A percentile compares a stretch with the other conserved stretches of the same genome.
phyloP scores from a whole-genome alignment of 2,888 invertebrate species.

The Rhagonycha lutea region DNA sequence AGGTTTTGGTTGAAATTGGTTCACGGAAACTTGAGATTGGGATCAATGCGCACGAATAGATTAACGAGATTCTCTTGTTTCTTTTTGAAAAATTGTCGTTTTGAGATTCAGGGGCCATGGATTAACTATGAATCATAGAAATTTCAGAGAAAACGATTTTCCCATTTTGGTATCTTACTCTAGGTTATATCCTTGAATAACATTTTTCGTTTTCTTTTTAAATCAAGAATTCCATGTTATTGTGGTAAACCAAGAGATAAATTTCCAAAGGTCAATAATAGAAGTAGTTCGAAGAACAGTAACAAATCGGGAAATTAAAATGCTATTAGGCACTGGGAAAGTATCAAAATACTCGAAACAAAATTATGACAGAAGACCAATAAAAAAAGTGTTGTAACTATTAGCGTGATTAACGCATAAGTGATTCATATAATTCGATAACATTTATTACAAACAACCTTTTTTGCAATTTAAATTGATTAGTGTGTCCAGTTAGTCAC shows the following conservation, averaged over 20 bases:
- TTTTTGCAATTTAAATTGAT: not conserved
- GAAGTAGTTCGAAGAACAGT: not conserved
- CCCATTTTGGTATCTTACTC: no score
- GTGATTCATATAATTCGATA: not conserved
- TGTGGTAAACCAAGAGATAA: not conserved
- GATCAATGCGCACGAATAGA: no score
- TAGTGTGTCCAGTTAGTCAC: not conserved
- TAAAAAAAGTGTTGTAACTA: not conserved
- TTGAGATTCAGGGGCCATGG: no score
- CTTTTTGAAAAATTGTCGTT: no score
- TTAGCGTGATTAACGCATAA: not conserved
- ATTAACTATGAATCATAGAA: no score
- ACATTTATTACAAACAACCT: not conserved
- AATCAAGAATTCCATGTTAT: not conserved
- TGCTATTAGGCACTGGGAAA: not conserved
- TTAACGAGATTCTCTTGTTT: no score
- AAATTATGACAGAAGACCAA: not conserved
- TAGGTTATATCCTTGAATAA: no score
- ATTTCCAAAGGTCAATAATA: not conserved
- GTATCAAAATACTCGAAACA: not conserved
- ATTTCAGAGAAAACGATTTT: no score
- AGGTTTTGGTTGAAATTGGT: no score
- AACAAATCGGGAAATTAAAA: not conserved
- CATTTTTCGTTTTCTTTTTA: no score
- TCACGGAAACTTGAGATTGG: no score